These are phyloP conservation scores for Sarcophilus harrisii DNA, from an alignment of 2,797 vertebrate genomes.

Conservation along the genomic window DNA sequence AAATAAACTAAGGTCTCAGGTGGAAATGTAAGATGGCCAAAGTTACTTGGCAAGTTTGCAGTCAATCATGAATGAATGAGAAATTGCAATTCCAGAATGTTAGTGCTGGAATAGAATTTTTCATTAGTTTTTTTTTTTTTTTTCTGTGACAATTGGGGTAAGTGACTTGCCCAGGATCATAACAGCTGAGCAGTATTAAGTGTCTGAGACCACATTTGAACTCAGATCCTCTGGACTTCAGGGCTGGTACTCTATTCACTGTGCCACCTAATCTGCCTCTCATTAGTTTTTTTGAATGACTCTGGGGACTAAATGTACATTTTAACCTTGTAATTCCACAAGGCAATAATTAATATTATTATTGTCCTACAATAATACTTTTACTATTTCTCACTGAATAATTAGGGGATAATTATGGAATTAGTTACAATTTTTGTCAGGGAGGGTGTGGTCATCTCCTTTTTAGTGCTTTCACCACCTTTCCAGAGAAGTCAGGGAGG, in stretches of 20 bases:
- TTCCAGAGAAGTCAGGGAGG: too few relatives aligned
- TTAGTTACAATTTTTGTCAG: not conserved
- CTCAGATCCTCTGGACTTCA: too few relatives aligned
- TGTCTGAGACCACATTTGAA: too few relatives aligned
- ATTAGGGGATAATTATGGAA: not conserved
- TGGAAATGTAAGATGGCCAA: not conserved
- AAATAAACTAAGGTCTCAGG: not conserved
- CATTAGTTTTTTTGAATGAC: not conserved
- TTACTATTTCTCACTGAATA: not conserved
- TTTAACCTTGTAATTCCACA: not conserved
- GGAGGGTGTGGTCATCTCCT: too few relatives aligned
- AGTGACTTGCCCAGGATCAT: too few relatives aligned
- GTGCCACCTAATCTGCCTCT: too few relatives aligned
- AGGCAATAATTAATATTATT: not conserved
- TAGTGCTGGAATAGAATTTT: not conserved
- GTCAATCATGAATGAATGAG: not conserved
- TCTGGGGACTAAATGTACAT: not conserved
- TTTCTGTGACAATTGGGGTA: too few relatives aligned
- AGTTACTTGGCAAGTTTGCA: not conserved
- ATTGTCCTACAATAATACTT: not conserved
- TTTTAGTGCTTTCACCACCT: too few relatives aligned
- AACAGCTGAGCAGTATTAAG: too few relatives aligned
- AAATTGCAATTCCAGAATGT: not conserved
- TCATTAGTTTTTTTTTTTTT: not conserved
- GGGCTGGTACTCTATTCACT: too few relatives aligned